Percentiles rank a stretch among this genome's conserved stretches.
Evolutionary conservation across 2,113 vertebrate species (phyloP).

Genomic region (Paramormyrops kingsleyae): DNA sequence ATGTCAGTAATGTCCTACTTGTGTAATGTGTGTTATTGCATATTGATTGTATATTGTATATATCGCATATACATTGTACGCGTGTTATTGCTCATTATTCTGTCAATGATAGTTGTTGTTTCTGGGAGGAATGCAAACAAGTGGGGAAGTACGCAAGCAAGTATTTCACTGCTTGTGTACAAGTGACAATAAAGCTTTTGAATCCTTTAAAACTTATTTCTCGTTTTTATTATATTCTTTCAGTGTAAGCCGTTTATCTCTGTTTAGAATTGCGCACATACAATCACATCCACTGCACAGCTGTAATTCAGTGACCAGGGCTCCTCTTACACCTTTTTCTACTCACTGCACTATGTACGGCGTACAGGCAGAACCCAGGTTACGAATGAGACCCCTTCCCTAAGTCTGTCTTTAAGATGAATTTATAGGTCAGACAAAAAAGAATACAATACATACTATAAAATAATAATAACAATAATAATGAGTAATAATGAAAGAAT

Average conservation of each 20-base stretch:
- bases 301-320: neutral
- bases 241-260: neutral
- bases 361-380: neutral
- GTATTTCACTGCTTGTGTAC: neutral
- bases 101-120: neutral
- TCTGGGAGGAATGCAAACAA: neutral
- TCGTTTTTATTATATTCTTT: neutral
- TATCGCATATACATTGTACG: neutral
- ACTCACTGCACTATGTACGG: neutral
- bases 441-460: neutral
- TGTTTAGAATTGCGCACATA: neutral
- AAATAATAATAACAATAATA: neutral
- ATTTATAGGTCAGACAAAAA: neutral
- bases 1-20: neutral
- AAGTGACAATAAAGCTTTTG: neutral
- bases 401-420: neutral
- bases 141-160: neutral
- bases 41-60: neutral
- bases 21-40: neutral
- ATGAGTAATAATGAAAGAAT: neutral
- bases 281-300: neutral
- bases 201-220: neutral
- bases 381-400: neutral
- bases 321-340: no score
- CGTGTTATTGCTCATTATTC: neutral